Evolutionary conservation across 2,113 vertebrate genomes (phyloP).

Genomic region (Lates calcarifer): DNA sequence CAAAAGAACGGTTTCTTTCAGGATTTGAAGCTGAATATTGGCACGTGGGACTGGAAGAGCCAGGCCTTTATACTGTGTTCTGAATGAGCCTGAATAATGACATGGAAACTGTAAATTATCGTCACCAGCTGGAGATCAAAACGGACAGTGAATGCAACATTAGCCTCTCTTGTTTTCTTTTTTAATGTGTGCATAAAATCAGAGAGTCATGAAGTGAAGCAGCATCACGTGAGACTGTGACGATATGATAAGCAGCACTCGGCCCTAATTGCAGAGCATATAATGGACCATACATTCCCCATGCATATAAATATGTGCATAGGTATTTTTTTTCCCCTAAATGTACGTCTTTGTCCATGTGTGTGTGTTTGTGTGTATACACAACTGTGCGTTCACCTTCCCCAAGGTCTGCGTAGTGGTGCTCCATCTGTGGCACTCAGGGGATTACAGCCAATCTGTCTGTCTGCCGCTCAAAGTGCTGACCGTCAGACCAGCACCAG

Average conservation of each 20-base stretch:
- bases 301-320: conserved; percentile 23
- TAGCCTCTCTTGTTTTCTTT: neutral
- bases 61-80: conserved; percentile 24
- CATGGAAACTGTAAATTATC: neutral
- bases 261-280: conserved; percentile 26
- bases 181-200: neutral
- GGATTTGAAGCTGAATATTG: conserved; percentile 42
- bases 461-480: conserved; percentile 83
- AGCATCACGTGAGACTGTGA: conserved; percentile 12
- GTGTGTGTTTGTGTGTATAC: conserved; percentile 13
- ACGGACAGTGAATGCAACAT: neutral
- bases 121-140: neutral
- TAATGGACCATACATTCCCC: conserved; percentile 22
- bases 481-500: conserved; percentile 79
- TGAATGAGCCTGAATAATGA: conserved; percentile 21
- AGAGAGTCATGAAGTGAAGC: neutral
- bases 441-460: conserved; percentile 85
- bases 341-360: conserved; percentile 29
- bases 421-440: conserved; percentile 83
- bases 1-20: conserved; percentile 43
- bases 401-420: conserved; percentile 73
- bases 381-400: conserved; percentile 68
- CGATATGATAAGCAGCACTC: neutral
- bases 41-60: neutral
- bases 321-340: conserved; percentile 43